phyloP scores from a whole-genome alignment of 2,797 vertebrate genomes.

The Megalops cyprinoides region DNA sequence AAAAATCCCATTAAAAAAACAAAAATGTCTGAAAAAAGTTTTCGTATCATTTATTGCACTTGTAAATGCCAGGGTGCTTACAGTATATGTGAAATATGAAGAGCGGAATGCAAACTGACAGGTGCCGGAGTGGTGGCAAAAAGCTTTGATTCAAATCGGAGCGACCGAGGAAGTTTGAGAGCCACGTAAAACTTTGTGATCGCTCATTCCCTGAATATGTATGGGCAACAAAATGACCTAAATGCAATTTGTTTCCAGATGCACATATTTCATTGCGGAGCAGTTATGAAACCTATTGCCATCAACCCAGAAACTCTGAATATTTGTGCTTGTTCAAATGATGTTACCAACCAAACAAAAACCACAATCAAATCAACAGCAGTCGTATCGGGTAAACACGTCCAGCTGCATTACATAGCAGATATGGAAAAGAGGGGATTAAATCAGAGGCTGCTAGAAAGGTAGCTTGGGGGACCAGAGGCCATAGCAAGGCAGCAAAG shows the following conservation, averaged over 20 bases:
- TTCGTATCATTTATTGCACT: slow-evolving; percentile 26
- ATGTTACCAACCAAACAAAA: background rate
- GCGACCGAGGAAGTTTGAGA: background rate
- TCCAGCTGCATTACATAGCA: background rate
- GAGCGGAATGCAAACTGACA: slow-evolving; percentile 26
- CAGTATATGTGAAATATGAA: slow-evolving; percentile 41
- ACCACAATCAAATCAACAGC: background rate
- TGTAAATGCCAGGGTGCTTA: slow-evolving; percentile 37
- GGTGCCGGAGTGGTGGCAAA: background rate
- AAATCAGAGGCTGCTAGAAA: background rate
- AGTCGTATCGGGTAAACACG: background rate
- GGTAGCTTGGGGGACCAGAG: background rate
- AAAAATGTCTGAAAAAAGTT: slow-evolving; percentile 15
- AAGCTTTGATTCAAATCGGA: background rate
- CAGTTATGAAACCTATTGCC: background rate
- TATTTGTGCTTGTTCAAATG: background rate
- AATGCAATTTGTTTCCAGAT: background rate
- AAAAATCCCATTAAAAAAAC: slow-evolving; percentile 27
- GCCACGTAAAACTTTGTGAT: background rate
- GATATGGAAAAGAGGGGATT: background rate
- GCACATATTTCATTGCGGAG: background rate
- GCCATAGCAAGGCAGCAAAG: background rate
- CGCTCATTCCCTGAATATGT: background rate
- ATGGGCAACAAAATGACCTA: slow-evolving; percentile 15
- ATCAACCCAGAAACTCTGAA: background rate